Conservation (phyloP, 2,888 invertebrate genomes). For the Drosophila prostipennis region DNA sequence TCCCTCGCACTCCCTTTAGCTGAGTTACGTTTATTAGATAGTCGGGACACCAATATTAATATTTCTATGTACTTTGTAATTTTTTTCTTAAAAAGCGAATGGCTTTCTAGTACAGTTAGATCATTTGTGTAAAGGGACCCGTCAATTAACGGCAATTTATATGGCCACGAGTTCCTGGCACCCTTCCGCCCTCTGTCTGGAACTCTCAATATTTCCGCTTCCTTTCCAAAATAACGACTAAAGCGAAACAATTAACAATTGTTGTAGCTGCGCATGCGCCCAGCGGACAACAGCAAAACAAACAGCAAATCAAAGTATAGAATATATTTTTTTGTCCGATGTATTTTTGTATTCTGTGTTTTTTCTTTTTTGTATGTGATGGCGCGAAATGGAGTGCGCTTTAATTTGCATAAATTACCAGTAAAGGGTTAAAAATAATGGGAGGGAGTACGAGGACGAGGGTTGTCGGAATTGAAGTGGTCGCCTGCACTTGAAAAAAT, state of each 20-base stretch:
- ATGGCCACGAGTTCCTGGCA: constrained; percentile 32
- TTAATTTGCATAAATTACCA: constrained; percentile 78
- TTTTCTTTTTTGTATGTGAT: constrained; percentile 36
- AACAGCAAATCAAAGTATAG: constrained; percentile 58
- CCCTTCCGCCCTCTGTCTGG: constrained; percentile 23
- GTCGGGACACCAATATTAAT: too few species aligned
- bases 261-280: constrained; percentile 74
- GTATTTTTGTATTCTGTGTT: constrained; percentile 33
- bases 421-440: constrained; percentile 30
- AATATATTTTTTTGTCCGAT: constrained; percentile 29
- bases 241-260: constrained; percentile 77
- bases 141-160: constrained; percentile 52
- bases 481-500: constrained; percentile 63
- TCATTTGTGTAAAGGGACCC: constrained; percentile 20
- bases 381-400: constrained; percentile 78
- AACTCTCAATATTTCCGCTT: constrained; percentile 41
- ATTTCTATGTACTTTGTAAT: too few species aligned
- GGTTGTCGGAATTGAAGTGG: constrained; percentile 64
- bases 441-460: constrained; percentile 43
- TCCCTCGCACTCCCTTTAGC: too few species aligned
- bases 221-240: constrained; percentile 43
- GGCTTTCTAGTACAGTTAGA: constrained; percentile 23
- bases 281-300: constrained; percentile 62
- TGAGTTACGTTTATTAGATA: too few species aligned
- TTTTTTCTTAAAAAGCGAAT: too few species aligned